These are phyloP conservation scores for Diaperis boleti DNA, from an alignment of 2,888 invertebrate species.

Conservation along the genomic window DNA sequence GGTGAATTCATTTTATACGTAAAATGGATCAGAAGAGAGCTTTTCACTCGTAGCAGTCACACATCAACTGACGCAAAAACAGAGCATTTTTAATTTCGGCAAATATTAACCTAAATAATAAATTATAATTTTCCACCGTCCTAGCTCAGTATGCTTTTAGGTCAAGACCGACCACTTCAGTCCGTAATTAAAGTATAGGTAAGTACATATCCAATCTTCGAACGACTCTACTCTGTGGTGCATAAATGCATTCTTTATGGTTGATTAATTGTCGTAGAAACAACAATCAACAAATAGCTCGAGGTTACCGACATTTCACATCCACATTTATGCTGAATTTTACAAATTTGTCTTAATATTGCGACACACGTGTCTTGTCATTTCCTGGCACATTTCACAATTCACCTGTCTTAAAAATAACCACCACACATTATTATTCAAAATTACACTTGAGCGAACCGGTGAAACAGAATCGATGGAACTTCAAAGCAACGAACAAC, in stretches of 20 bases:
- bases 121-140: conserved; percentile 9
- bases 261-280: conserved; percentile 14
- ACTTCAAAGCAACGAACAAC: not conserved
- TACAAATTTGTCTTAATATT: conserved; percentile 8
- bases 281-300: conserved; percentile 22
- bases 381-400: conserved; percentile 27
- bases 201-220: conserved; percentile 8
- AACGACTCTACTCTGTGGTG: not conserved
- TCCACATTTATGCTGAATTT: not conserved
- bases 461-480: too few species aligned
- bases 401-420: conserved; percentile 19
- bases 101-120: not conserved
- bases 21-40: not conserved
- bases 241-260: conserved; percentile 16
- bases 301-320: conserved; percentile 15
- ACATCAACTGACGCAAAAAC: too few species aligned
- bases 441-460: too few species aligned
- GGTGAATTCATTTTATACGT: not conserved
- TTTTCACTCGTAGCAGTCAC: too few species aligned
- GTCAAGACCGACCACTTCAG: conserved; percentile 23
- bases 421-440: not conserved
- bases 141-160: conserved; percentile 19
- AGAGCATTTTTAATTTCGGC: not conserved
- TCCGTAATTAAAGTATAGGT: conserved; percentile 21
- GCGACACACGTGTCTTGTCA: conserved; percentile 1